These are phyloP conservation scores for Dryococelus australis DNA, from an alignment of 2,888 invertebrate species.

Conservation along the genomic window DNA sequence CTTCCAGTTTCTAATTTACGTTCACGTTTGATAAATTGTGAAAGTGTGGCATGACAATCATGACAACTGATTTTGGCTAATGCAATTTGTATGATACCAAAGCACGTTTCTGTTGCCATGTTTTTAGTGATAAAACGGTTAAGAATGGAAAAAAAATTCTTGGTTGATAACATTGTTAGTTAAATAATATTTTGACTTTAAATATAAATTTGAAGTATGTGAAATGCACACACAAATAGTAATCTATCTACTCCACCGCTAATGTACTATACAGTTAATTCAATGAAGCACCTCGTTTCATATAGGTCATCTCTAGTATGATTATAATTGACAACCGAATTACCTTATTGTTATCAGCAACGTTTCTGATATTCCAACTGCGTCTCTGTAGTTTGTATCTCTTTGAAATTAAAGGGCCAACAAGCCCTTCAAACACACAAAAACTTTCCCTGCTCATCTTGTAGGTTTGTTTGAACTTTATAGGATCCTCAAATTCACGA, in stretches of 20 bases:
- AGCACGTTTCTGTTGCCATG: too few species aligned
- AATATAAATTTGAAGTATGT: too few species aligned
- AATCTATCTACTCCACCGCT: neutral
- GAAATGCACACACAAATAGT: too few species aligned
- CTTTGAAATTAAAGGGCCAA: neutral
- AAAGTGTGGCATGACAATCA: too few species aligned
- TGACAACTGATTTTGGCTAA: too few species aligned
- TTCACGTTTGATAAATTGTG: too few species aligned
- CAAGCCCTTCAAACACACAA: neutral
- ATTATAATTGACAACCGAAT: neutral
- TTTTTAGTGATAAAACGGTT: too few species aligned
- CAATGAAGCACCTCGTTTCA: neutral
- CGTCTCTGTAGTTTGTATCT: neutral
- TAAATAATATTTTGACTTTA: too few species aligned
- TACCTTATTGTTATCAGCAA: neutral
- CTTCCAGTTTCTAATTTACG: too few species aligned
- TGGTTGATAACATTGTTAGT: too few species aligned
- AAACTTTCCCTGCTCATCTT: conserved; percentile 16
- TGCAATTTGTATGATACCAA: too few species aligned
- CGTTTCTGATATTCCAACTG: neutral
- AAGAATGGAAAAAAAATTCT: too few species aligned
- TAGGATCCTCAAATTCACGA: neutral
- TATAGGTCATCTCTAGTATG: neutral
- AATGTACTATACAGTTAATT: neutral
- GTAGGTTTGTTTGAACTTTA: neutral